phyloP scores from a whole-genome alignment of 2,797 vertebrate species.

The Taenioides sp. region DNA sequence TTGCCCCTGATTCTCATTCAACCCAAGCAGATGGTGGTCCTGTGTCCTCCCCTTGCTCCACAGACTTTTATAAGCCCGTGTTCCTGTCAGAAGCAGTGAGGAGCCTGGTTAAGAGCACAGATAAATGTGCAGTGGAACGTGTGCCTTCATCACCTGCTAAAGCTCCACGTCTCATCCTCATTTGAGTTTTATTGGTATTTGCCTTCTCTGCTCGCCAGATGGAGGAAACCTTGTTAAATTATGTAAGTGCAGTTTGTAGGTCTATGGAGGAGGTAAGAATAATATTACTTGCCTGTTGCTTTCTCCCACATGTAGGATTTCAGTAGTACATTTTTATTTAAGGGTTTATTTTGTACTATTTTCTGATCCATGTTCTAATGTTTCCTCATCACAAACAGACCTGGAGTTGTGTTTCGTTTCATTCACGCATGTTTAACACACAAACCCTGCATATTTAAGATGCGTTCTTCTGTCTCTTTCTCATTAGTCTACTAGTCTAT shows the following conservation, averaged over 20 bases:
- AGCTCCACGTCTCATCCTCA: conserved; percentile 35
- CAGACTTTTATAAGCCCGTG: conserved; percentile 51
- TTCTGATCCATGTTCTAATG: no score
- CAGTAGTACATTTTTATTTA: background rate
- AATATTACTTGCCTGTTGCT: no score
- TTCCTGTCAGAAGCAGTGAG: conserved; percentile 10
- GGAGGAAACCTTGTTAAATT: conserved; percentile 48
- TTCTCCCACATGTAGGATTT: background rate
- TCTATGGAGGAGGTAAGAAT: background rate
- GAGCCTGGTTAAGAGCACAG: conserved; percentile 19
- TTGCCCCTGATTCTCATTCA: conserved; percentile 19
- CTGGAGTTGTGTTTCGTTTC: no score
- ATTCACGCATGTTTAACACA: no score
- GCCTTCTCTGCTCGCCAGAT: conserved; percentile 28
- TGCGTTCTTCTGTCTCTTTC: no score
- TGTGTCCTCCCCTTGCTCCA: conserved; percentile 28
- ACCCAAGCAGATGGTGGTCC: conserved; percentile 46
- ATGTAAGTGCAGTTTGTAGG: conserved; percentile 19
- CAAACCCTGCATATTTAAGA: no score
- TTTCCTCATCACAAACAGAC: no score
- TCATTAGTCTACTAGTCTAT: no score
- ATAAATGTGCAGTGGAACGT: conserved; percentile 14
- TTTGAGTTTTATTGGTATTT: conserved; percentile 56
- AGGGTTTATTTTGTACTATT: background rate
- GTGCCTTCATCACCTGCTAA: conserved; percentile 41